Conservation (phyloP, 2,113 vertebrate genomes). For the Lipophrys pholis region DNA sequence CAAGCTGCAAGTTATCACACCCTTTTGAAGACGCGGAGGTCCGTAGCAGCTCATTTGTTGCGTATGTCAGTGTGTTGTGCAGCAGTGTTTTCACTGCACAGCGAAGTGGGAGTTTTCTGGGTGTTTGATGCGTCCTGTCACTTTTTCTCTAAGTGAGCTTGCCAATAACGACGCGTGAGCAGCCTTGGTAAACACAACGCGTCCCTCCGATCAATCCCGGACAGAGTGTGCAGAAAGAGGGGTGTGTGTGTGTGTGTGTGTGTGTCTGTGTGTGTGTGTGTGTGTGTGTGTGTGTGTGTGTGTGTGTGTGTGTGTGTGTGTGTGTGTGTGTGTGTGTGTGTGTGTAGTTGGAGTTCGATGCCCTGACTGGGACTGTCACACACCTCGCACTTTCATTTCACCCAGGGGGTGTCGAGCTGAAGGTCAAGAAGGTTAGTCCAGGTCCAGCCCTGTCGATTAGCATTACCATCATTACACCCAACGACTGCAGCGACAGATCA, state of each 20-base stretch:
- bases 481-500: slow-evolving; percentile 32
- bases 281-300: too few species aligned
- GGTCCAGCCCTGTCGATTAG: slow-evolving; percentile 61
- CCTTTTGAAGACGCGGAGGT: neutral
- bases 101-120: slow-evolving; percentile 39
- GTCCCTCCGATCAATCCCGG: slow-evolving; percentile 48
- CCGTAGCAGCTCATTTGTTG: too few species aligned
- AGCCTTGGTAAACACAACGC: slow-evolving; percentile 60
- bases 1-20: neutral
- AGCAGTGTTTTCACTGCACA: neutral
- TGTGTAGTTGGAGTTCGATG: too few species aligned
- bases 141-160: slow-evolving; percentile 71
- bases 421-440: slow-evolving; percentile 60
- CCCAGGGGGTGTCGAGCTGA: slow-evolving; percentile 35
- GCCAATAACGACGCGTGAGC: slow-evolving; percentile 74
- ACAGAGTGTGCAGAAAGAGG: neutral
- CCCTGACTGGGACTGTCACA: slow-evolving; percentile 39
- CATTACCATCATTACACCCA: slow-evolving; percentile 45
- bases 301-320: too few species aligned
- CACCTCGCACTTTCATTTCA: slow-evolving; percentile 40
- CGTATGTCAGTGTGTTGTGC: neutral
- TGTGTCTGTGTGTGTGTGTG: too few species aligned
- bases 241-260: too few species aligned
- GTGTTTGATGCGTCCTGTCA: slow-evolving; percentile 70
- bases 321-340: too few species aligned